These are phyloP conservation scores for Glandiceps talaboti DNA, from an alignment of 53 echinoderm and acorn worm species.

Conservation along the genomic window DNA sequence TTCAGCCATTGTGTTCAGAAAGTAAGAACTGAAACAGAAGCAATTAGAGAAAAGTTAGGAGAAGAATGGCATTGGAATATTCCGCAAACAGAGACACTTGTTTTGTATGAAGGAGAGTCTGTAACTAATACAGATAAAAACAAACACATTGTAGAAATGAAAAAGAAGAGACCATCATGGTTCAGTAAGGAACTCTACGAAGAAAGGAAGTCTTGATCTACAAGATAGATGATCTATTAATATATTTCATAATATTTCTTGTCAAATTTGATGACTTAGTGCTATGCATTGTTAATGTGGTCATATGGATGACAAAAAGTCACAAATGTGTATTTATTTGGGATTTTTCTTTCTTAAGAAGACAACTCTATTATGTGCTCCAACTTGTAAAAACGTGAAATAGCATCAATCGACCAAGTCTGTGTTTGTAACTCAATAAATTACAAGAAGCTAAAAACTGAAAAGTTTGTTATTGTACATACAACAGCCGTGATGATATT, in stretches of 20 bases:
- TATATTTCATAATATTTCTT: background rate
- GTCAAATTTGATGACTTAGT: background rate
- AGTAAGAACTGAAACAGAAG: conserved; percentile 63
- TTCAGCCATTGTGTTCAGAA: conserved; percentile 57
- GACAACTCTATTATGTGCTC: too few species aligned
- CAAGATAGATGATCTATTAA: background rate
- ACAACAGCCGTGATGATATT: too few species aligned
- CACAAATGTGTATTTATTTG: too few species aligned
- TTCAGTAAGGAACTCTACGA: conserved; percentile 47
- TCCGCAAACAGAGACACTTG: conserved; percentile 48
- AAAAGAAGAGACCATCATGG: conserved; percentile 80
- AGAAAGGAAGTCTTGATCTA: too few species aligned
- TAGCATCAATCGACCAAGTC: too few species aligned
- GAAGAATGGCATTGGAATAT: conserved; percentile 26
- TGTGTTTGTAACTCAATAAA: too few species aligned
- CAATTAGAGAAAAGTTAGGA: conserved; percentile 43
- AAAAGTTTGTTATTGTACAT: too few species aligned
- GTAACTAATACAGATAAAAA: conserved; percentile 25
- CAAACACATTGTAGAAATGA: conserved; percentile 60
- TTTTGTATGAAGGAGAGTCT: conserved; percentile 66
- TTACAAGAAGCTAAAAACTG: too few species aligned
- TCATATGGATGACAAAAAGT: too few species aligned
- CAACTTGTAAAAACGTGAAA: too few species aligned
- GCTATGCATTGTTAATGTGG: too few species aligned
- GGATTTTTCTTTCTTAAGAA: too few species aligned